A percentile compares a stretch with the other conserved stretches of the same genome.
Conservation (phyloP, 1,140 invertebrate species). For the Ceratina calcarata region DNA sequence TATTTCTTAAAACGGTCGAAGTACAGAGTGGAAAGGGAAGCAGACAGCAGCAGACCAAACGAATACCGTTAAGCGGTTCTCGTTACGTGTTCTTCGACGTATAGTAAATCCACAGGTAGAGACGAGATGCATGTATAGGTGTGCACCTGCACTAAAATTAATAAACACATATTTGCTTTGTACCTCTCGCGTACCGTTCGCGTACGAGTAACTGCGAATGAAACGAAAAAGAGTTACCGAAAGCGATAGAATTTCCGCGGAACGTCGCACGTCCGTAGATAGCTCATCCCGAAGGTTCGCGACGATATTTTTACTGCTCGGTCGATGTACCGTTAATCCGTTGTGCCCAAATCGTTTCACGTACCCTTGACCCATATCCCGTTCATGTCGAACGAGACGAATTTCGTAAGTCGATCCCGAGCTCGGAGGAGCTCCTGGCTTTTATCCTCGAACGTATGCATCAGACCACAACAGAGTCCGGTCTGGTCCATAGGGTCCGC, state of each 20-base stretch:
- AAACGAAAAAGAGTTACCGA: too few relatives aligned
- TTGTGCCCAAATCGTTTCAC: neutral
- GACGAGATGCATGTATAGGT: neutral
- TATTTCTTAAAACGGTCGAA: conserved; percentile 38
- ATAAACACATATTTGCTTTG: neutral
- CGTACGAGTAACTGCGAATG: neutral
- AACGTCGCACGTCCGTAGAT: neutral
- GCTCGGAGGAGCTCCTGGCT: too few relatives aligned
- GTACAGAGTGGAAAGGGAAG: conserved; percentile 29
- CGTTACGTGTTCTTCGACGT: conserved; percentile 1
- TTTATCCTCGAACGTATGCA: too few relatives aligned
- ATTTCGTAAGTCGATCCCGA: too few relatives aligned
- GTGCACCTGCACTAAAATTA: neutral
- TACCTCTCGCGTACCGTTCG: neutral
- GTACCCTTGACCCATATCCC: neutral
- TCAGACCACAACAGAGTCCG: too few relatives aligned
- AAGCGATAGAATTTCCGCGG: neutral
- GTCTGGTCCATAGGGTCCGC: too few relatives aligned
- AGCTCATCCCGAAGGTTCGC: neutral
- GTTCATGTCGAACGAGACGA: too few relatives aligned
- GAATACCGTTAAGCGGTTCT: conserved; percentile 43
- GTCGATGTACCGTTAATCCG: conserved; percentile 57
- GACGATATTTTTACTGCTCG: conserved; percentile 42
- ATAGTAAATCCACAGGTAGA: neutral
- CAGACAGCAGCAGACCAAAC: conserved; percentile 1